A percentile compares a stretch with the other conserved stretches of the same genome.
Evolutionary conservation across 2,797 vertebrate species (phyloP).

Genomic region (Pelodytes ibericus): DNA sequence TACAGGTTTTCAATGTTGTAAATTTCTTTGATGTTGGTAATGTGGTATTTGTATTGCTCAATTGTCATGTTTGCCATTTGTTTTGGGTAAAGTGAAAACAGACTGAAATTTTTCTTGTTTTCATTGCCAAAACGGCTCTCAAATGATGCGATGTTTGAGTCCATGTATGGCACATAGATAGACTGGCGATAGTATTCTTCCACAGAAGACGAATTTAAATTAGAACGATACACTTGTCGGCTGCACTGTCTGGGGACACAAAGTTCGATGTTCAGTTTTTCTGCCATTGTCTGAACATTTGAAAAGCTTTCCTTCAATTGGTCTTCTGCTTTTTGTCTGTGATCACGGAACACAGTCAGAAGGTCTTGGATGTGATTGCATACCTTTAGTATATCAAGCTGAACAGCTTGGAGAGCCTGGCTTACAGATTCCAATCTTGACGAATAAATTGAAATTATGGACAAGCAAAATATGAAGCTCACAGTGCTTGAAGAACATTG

Average conservation of each 20-base stretch:
- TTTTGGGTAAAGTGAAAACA: not conserved
- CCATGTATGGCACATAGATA: conserved; percentile 8
- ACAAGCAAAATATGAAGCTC: not conserved
- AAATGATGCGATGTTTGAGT: not conserved
- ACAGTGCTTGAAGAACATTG: conserved; percentile 12
- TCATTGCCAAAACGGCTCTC: conserved; percentile 5
- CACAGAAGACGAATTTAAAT: not conserved
- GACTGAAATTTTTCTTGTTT: conserved; percentile 12
- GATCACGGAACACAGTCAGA: not conserved
- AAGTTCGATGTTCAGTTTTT: conserved; percentile 2
- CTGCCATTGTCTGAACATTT: conserved; percentile 11
- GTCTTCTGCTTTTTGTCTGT: conserved; percentile 1
- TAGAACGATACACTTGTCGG: conserved; percentile 1
- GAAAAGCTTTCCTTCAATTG: conserved; percentile 4
- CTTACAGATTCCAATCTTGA: conserved; percentile 9
- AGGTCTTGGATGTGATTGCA: not conserved
- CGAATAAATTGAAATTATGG: not conserved
- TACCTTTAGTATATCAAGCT: not conserved
- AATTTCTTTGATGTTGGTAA: conserved; percentile 7
- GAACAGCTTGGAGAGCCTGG: conserved; percentile 5
- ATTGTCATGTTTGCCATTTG: not conserved
- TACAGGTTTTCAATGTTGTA: conserved; percentile 14
- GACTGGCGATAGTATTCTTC: conserved; percentile 1
- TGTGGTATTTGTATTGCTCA: conserved; percentile 10
- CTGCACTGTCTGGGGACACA: conserved; percentile 8